A percentile compares a stretch with the other conserved stretches of the same genome.
Conservation (phyloP, 2,888 invertebrate species). For the Synanthedon tipuliformis region DNA sequence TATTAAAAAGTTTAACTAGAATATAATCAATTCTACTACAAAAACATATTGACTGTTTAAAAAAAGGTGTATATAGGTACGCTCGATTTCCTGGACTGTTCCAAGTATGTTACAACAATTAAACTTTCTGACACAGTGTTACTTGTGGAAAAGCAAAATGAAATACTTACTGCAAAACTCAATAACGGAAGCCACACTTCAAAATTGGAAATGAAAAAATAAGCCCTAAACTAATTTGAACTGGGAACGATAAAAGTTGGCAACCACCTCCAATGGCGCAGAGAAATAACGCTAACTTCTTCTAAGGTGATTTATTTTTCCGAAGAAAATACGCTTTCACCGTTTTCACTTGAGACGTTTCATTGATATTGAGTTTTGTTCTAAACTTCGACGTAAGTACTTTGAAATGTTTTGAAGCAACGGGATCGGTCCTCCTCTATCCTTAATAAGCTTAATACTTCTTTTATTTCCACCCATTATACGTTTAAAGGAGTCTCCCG, state of each 20-base stretch:
- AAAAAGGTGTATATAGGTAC: too few relatives aligned
- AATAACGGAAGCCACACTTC: constrained; percentile 63
- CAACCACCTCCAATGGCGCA: constrained; percentile 44
- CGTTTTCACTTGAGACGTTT: constrained; percentile 43
- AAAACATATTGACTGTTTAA: too few relatives aligned
- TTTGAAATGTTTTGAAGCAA: constrained; percentile 44
- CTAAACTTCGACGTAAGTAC: constrained; percentile 45
- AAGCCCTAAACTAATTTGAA: constrained; percentile 53
- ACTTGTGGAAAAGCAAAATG: too few relatives aligned
- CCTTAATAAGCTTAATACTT: constrained; percentile 46
- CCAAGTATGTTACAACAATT: too few relatives aligned
- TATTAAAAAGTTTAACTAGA: too few relatives aligned
- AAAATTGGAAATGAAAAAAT: constrained; percentile 35
- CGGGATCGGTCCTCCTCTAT: constrained; percentile 28
- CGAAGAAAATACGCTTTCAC: constrained; percentile 46
- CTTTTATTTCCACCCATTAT: constrained; percentile 37
- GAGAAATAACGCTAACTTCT: constrained; percentile 48
- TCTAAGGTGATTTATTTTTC: constrained; percentile 59
- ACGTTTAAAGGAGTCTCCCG: constrained; percentile 33
- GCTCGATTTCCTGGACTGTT: too few relatives aligned
- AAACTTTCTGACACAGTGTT: too few relatives aligned
- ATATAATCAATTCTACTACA: too few relatives aligned
- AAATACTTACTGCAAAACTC: constrained; percentile 28
- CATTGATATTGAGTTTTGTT: constrained; percentile 63
- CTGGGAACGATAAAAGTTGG: constrained; percentile 50